phyloP scores from a whole-genome alignment of 2,113 vertebrate species.

The Paralichthys olivaceus region DNA sequence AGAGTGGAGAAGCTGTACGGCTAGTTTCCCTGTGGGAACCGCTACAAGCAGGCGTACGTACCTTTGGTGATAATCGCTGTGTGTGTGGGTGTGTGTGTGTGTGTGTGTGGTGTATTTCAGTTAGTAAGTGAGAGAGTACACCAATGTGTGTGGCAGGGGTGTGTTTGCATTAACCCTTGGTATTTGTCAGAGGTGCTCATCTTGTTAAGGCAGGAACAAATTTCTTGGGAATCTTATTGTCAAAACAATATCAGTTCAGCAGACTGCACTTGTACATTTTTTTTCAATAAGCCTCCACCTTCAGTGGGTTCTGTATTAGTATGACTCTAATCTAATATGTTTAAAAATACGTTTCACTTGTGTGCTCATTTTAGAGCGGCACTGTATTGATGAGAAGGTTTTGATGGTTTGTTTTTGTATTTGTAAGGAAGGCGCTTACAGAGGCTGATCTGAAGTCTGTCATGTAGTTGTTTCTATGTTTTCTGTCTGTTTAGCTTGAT shows the following conservation, averaged over 20 bases:
- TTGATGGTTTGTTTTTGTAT: slow-evolving; percentile 13
- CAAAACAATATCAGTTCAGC: slow-evolving; percentile 46
- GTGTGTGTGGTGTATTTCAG: slow-evolving; percentile 22
- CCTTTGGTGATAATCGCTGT: slow-evolving; percentile 76
- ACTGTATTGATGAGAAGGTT: neutral
- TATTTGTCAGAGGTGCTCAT: slow-evolving; percentile 37
- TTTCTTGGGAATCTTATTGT: slow-evolving; percentile 64
- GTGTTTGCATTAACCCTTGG: slow-evolving; percentile 57
- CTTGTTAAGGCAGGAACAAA: slow-evolving; percentile 61
- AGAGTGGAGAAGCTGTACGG: slow-evolving; percentile 71
- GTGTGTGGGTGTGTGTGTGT: slow-evolving; percentile 47
- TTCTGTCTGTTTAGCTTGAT: neutral
- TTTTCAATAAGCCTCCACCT: slow-evolving; percentile 27
- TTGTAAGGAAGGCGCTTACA: neutral
- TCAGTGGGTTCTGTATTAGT: slow-evolving; percentile 28
- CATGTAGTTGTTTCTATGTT: neutral
- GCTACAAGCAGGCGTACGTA: slow-evolving; percentile 70
- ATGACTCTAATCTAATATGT: slow-evolving; percentile 8
- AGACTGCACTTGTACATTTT: slow-evolving; percentile 15
- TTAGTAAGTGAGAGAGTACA: slow-evolving; percentile 28
- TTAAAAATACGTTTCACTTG: slow-evolving; percentile 1
- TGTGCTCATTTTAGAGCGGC: no score
- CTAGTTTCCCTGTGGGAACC: slow-evolving; percentile 74
- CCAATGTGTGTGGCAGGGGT: slow-evolving; percentile 17
- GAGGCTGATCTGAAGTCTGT: neutral